Conservation (phyloP, 2,888 invertebrate species). For the Lasioglossum calceatum region DNA sequence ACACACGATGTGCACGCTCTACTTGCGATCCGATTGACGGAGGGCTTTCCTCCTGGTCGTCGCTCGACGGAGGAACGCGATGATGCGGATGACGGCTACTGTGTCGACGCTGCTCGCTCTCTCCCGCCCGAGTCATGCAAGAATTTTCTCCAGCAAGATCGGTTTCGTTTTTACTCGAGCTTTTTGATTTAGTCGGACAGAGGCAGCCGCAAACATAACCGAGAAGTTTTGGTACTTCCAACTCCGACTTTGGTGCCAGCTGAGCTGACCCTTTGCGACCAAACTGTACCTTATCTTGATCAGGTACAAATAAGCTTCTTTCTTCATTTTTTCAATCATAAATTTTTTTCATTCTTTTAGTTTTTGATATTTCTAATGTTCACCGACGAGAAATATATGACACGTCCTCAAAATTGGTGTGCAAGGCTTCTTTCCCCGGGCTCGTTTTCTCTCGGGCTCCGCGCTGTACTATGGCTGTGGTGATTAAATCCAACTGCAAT, state of each 20-base stretch:
- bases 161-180: constrained; percentile 30
- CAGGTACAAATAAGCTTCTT: not conserved
- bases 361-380: not conserved
- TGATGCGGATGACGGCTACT: constrained; percentile 64
- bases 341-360: no score
- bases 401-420: not conserved
- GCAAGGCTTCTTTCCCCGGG: not conserved
- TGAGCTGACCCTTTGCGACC: no score
- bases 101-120: constrained; percentile 24
- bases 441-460: no score
- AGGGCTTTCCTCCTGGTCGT: constrained; percentile 61
- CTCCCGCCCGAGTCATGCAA: not conserved
- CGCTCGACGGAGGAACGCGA: constrained; percentile 49
- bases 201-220: not conserved
- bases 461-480: not conserved
- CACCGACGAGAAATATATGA: not conserved
- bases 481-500: not conserved
- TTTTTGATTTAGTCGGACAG: not conserved
- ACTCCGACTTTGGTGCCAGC: accelerated
- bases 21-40: constrained; percentile 70
- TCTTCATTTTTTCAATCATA: no score
- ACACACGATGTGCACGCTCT: constrained; percentile 69
- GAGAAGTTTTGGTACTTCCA: not conserved
- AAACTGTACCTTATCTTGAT: no score
- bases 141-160: constrained; percentile 43